Conservation (phyloP, 2,888 invertebrate species). For the Pelosia muscerda region DNA sequence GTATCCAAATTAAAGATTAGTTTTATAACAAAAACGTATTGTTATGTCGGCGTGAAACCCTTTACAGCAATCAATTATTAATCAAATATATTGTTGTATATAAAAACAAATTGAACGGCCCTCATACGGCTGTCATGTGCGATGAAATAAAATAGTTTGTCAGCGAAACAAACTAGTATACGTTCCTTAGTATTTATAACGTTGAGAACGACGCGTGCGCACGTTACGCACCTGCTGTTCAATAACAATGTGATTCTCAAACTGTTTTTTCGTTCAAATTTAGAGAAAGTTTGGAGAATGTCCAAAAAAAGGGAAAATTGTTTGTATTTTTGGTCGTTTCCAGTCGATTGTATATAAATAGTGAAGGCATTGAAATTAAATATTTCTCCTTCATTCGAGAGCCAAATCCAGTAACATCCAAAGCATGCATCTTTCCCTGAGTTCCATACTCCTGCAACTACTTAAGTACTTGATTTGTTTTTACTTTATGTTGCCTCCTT, state of each 20-base stretch:
- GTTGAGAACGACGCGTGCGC: constrained; percentile 65
- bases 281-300: not conserved
- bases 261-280: constrained; percentile 36
- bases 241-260: constrained; percentile 61
- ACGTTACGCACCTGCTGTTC: constrained; percentile 72
- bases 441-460: too few species aligned
- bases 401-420: too few species aligned
- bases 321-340: not conserved
- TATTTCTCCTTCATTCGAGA: too few species aligned
- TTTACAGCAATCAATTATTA: not conserved
- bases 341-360: not conserved
- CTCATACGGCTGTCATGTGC: constrained; percentile 46
- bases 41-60: not conserved
- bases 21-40: not conserved
- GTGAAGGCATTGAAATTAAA: not conserved
- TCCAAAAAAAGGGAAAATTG: not conserved
- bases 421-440: too few species aligned
- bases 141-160: constrained; percentile 52
- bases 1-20: not conserved
- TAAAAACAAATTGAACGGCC: constrained; percentile 12
- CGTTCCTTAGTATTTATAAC: constrained; percentile 44
- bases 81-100: constrained; percentile 2
- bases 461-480: too few species aligned
- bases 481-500: too few species aligned
- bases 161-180: constrained; percentile 54